A percentile compares a stretch with the other conserved stretches of the same genome.
These are phyloP conservation scores for Amiota communis DNA, from an alignment of 2,888 invertebrate species.

Conservation along the genomic window DNA sequence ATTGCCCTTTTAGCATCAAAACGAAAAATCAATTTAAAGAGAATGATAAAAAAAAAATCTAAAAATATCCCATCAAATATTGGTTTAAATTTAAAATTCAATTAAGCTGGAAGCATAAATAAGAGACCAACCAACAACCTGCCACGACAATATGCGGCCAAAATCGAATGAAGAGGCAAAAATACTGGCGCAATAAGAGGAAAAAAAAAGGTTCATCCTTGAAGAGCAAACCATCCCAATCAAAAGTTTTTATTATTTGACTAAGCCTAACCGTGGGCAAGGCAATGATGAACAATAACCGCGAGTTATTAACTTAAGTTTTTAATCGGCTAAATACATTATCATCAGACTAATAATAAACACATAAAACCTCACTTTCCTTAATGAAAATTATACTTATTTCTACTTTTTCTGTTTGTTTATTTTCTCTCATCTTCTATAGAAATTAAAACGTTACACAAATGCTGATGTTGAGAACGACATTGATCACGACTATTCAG, in stretches of 20 bases:
- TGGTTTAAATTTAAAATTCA: not conserved
- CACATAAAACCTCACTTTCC: not conserved
- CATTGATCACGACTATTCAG: constrained; percentile 64
- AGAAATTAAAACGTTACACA: constrained; percentile 70
- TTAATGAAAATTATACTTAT: not conserved
- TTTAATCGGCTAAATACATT: constrained; percentile 10
- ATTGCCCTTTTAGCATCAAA: not conserved
- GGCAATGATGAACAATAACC: not conserved
- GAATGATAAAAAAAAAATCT: constrained; percentile 8
- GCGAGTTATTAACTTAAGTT: constrained; percentile 5
- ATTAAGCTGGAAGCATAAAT: constrained; percentile 11
- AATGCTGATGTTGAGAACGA: constrained; percentile 68
- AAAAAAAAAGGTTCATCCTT: no score
- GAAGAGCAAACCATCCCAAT: no score
- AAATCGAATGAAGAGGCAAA: no score
- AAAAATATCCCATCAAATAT: constrained; percentile 1
- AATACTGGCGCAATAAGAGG: no score
- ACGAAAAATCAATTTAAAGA: not conserved
- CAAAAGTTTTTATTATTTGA: no score
- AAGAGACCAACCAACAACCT: not conserved
- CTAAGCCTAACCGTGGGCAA: not conserved
- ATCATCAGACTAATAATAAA: not conserved
- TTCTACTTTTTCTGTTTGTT: not conserved
- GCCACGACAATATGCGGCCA: no score
- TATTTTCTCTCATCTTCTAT: constrained; percentile 25